These are phyloP conservation scores for Heteromurus nitidus DNA, from an alignment of 2,888 invertebrate genomes.

Conservation along the genomic window DNA sequence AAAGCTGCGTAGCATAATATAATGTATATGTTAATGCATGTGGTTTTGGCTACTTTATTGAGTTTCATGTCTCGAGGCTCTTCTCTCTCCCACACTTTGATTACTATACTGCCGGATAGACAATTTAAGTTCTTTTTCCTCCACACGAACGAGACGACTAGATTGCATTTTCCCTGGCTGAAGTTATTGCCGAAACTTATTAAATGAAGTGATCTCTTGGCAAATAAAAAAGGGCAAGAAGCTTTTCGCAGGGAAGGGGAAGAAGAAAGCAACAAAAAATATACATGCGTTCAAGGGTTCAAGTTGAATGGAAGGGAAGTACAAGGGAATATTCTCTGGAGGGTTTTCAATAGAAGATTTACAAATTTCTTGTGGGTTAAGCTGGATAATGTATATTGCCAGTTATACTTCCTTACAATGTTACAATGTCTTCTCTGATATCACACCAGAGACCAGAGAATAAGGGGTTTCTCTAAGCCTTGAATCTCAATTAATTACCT, in stretches of 20 bases:
- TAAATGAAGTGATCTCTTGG: constrained; percentile 56
- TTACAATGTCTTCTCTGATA: no score
- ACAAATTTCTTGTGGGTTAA: constrained; percentile 29
- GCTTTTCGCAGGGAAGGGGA: not conserved
- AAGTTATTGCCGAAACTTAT: constrained; percentile 48
- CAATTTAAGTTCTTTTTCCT: no score
- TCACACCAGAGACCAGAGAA: no score
- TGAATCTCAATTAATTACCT: constrained; percentile 41
- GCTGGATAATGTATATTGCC: no score
- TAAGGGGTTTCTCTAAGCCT: constrained; percentile 8
- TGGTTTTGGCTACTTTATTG: constrained; percentile 39
- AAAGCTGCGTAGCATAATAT: constrained; percentile 23
- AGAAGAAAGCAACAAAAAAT: not conserved
- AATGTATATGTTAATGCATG: constrained; percentile 35
- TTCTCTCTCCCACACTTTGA: constrained; percentile 14
- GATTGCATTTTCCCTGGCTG: constrained; percentile 6
- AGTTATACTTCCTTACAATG: not conserved
- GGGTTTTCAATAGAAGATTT: constrained; percentile 41
- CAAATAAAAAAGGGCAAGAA: constrained; percentile 42
- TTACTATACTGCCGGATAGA: no score
- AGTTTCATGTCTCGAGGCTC: constrained; percentile 43
- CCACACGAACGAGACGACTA: not conserved
- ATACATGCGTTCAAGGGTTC: no score
- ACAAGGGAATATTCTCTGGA: constrained; percentile 13
- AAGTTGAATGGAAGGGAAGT: constrained; percentile 8